These are phyloP conservation scores for Troides oblongomaculatus DNA, from an alignment of 2,888 invertebrate species.

Conservation along the genomic window DNA sequence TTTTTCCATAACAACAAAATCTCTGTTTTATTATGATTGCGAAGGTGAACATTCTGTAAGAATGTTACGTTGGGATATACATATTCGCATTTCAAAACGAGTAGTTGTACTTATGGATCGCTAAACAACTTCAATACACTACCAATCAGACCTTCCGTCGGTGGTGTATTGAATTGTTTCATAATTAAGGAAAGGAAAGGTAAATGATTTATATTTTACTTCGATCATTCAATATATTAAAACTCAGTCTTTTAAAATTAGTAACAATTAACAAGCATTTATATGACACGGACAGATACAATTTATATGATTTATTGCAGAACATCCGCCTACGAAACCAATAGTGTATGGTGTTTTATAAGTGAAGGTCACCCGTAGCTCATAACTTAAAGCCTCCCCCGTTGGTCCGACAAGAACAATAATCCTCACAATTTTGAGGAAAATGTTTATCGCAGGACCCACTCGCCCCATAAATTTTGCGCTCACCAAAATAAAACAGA, in stretches of 20 bases:
- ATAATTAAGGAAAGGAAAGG: no score
- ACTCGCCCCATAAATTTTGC: conserved; percentile 74
- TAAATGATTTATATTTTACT: no score
- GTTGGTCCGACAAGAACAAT: conserved; percentile 71
- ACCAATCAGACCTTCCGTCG: no score
- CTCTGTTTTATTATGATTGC: conserved; percentile 65
- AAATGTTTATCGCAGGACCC: conserved; percentile 72
- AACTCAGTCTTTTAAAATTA: no score
- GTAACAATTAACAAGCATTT: background rate
- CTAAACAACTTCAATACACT: no score
- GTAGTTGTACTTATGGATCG: no score
- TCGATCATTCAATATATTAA: no score
- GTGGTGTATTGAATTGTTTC: no score
- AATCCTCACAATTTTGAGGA: conserved; percentile 71
- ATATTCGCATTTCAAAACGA: background rate
- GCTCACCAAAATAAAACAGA: conserved; percentile 67
- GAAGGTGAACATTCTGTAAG: conserved; percentile 31
- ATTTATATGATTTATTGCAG: conserved; percentile 14
- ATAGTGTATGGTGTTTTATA: conserved; percentile 34
- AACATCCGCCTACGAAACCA: conserved; percentile 1
- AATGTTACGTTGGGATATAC: conserved; percentile 10
- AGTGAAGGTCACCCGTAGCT: conserved; percentile 60
- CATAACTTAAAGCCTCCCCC: conserved; percentile 64
- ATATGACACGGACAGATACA: conserved; percentile 1
- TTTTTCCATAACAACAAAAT: conserved; percentile 55